Conservation (phyloP, 2,888 invertebrate species). For the Dilophus febrilis region DNA sequence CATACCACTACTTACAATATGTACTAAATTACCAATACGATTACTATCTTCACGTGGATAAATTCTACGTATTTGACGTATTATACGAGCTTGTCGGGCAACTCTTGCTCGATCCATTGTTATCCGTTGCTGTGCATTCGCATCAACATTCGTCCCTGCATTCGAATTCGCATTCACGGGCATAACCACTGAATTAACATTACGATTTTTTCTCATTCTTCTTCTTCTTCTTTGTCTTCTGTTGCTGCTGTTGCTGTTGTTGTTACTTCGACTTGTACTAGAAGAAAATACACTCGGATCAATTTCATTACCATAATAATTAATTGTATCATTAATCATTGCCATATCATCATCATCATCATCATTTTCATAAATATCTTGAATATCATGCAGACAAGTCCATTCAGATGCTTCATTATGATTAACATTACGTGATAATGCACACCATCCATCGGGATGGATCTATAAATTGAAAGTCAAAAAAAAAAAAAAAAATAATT, state of each 20-base stretch:
- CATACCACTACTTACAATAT: too few species aligned
- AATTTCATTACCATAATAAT: not conserved
- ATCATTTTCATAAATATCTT: conserved; percentile 38
- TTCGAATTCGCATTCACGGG: too few species aligned
- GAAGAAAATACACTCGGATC: not conserved
- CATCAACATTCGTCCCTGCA: too few species aligned
- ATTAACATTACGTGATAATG: conserved; percentile 73
- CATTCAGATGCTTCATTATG: conserved; percentile 79
- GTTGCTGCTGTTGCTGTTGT: not conserved
- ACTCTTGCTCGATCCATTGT: too few species aligned
- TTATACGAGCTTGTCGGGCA: too few species aligned
- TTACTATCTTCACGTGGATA: too few species aligned
- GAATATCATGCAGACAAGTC: conserved; percentile 89
- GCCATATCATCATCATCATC: conserved; percentile 25
- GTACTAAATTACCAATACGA: too few species aligned
- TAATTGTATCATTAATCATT: conserved; percentile 15
- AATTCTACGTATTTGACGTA: too few species aligned
- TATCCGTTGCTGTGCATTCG: too few species aligned
- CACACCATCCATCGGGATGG: conserved; percentile 82
- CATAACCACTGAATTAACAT: too few species aligned
- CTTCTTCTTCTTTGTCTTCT: too few species aligned
- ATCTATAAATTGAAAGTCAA: conserved; percentile 35
- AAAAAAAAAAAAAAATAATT: conserved; percentile 1
- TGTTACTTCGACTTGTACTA: not conserved
- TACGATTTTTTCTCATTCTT: too few species aligned